phyloP scores from a whole-genome alignment of 2,797 vertebrate genomes.

The Echiichthys vipera region DNA sequence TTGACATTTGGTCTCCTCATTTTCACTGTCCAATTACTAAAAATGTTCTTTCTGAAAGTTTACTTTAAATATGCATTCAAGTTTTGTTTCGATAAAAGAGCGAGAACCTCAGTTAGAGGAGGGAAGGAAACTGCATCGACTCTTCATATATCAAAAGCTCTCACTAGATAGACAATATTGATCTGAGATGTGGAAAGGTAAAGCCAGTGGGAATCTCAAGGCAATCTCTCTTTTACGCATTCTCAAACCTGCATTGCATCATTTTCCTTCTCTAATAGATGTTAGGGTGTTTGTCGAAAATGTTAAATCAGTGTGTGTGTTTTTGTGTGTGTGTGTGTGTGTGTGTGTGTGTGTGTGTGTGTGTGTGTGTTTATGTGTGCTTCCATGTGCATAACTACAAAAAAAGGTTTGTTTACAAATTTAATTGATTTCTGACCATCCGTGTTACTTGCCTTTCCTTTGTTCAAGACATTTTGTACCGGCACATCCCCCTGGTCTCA shows the following conservation, averaged over 20 bases:
- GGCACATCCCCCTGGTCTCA: slow-evolving; percentile 20
- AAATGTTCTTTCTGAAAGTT: slow-evolving; percentile 25
- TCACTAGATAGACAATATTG: slow-evolving; percentile 83
- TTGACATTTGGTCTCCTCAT: slow-evolving; percentile 2
- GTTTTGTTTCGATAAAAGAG: slow-evolving; percentile 62
- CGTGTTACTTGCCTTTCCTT: not conserved
- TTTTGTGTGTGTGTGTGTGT: slow-evolving; percentile 9
- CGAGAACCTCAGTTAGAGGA: slow-evolving; percentile 43
- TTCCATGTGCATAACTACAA: slow-evolving; percentile 8
- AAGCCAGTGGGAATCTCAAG: slow-evolving; percentile 73
- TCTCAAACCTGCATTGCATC: slow-evolving; percentile 59
- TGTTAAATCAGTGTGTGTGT: slow-evolving; percentile 52
- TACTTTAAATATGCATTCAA: slow-evolving; percentile 28
- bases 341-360: not conserved
- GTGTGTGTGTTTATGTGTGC: slow-evolving; percentile 15
- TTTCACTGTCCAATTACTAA: slow-evolving; percentile 18
- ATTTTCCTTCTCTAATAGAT: slow-evolving; percentile 63
- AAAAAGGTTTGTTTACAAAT: slow-evolving; percentile 53
- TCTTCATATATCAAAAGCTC: slow-evolving; percentile 81
- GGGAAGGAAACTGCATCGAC: slow-evolving; percentile 67
- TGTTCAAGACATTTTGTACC: not conserved
- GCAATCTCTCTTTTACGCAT: slow-evolving; percentile 71
- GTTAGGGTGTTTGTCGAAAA: slow-evolving; percentile 52
- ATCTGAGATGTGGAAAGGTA: slow-evolving; percentile 74
- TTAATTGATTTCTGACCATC: slow-evolving; percentile 26